Conservation (phyloP, 1,140 invertebrate genomes). For the Sitobion miscanthi region DNA sequence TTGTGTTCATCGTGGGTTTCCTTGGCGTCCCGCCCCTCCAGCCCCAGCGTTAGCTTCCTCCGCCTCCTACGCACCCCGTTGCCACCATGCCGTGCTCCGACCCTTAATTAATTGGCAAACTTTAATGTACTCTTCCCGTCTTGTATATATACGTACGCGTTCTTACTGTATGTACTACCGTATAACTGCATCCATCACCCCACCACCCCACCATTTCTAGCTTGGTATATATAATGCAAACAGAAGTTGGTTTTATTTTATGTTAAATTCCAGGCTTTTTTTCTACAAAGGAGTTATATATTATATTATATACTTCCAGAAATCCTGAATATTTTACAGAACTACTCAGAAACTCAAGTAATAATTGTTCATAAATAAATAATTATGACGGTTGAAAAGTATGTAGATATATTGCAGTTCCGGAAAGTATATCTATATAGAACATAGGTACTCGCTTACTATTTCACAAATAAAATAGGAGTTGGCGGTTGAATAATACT, state of each 20-base stretch:
- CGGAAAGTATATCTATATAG: not conserved
- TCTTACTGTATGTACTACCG: constrained; percentile 13
- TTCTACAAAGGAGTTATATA: not conserved
- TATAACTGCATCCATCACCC: constrained; percentile 29
- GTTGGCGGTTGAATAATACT: too few species aligned
- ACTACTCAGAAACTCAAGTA: not conserved
- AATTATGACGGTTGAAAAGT: not conserved
- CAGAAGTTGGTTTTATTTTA: constrained; percentile 26
- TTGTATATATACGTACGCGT: constrained; percentile 9
- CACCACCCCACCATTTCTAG: not conserved
- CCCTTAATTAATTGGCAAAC: constrained; percentile 56
- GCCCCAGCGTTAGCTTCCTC: not conserved
- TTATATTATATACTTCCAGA: constrained; percentile 27
- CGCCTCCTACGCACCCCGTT: not conserved
- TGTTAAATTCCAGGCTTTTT: not conserved
- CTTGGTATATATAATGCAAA: constrained; percentile 21
- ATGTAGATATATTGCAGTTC: too few species aligned
- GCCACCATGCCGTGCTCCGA: not conserved
- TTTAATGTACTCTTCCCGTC: constrained; percentile 55
- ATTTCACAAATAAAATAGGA: too few species aligned
- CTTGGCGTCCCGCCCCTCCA: not conserved
- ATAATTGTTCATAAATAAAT: constrained; percentile 18
- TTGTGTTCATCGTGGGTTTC: constrained; percentile 29
- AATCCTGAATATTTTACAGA: not conserved
- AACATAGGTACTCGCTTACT: not conserved